phyloP scores from a whole-genome alignment of 2,113 vertebrate species.

The Copsychus sechellarum region DNA sequence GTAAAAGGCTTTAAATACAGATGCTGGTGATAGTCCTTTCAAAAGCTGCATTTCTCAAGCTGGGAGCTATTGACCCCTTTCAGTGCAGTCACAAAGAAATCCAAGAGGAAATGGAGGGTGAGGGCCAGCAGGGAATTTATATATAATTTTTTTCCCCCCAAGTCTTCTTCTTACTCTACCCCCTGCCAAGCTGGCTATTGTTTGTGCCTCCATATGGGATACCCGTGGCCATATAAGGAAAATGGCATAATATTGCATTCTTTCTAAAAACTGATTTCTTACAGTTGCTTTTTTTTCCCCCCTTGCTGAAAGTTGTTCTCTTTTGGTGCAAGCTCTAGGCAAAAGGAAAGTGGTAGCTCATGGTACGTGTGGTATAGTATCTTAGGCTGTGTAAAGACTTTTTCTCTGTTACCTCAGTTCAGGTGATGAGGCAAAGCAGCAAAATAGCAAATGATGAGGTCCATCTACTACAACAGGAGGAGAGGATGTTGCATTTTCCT shows the following conservation, averaged over 20 bases:
- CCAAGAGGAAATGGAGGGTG: constrained; percentile 24
- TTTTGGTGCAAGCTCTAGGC: background rate
- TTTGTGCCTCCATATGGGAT: constrained; percentile 10
- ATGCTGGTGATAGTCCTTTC: constrained; percentile 26
- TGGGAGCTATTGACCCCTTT: constrained; percentile 57
- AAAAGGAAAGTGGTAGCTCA: background rate
- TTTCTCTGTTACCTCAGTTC: background rate
- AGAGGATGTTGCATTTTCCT: background rate
- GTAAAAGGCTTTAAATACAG: constrained; percentile 14
- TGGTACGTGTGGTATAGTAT: accelerated
- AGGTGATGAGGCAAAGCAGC: background rate
- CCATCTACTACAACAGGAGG: background rate
- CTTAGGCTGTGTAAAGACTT: background rate
- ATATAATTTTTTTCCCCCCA: background rate
- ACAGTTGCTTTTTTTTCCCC: background rate
- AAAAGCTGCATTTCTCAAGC: constrained; percentile 41
- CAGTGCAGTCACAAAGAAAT: constrained; percentile 42
- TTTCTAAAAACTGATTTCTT: constrained; percentile 40
- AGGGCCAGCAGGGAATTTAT: background rate
- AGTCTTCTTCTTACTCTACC: background rate
- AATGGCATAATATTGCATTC: constrained; percentile 36
- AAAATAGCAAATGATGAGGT: background rate
- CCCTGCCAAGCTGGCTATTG: constrained; percentile 23
- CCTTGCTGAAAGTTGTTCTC: background rate
- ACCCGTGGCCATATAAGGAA: background rate